phyloP scores from a whole-genome alignment of 2,113 vertebrate species.

The Apus apus region DNA sequence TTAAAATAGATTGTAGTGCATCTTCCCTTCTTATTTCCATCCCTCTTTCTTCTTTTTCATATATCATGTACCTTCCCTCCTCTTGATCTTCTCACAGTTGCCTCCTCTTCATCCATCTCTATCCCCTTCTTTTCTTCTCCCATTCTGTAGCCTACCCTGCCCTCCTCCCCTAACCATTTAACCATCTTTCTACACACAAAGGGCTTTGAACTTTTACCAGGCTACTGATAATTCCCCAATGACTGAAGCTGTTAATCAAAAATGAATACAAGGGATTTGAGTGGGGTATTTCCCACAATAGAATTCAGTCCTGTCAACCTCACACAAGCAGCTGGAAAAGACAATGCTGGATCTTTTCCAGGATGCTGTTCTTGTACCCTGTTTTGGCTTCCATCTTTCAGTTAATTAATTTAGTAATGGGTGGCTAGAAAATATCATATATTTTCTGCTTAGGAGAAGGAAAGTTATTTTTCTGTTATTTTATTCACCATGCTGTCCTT shows the following conservation, averaged over 20 bases:
- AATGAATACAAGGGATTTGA: slow-evolving; percentile 58
- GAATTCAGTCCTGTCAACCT: slow-evolving; percentile 48
- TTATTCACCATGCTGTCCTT: neutral
- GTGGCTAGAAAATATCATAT: neutral
- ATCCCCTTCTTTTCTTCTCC: neutral
- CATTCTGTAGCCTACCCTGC: neutral
- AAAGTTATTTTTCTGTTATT: neutral
- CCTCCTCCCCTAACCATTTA: neutral
- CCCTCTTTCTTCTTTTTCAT: neutral
- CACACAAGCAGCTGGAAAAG: slow-evolving; percentile 24
- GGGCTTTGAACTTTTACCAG: slow-evolving; percentile 61
- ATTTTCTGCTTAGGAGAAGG: neutral
- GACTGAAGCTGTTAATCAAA: slow-evolving; percentile 55
- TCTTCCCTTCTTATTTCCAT: neutral
- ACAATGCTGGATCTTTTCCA: slow-evolving; percentile 55
- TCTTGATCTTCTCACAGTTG: neutral
- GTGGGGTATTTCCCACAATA: slow-evolving; percentile 47
- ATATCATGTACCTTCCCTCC: neutral
- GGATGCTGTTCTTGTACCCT: neutral
- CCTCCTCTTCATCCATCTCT: neutral
- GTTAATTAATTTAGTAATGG: neutral
- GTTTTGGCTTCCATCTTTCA: slow-evolving; percentile 1
- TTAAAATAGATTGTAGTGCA: neutral
- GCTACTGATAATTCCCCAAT: slow-evolving; percentile 8
- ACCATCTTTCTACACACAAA: slow-evolving; percentile 42